Conservation (phyloP, 2,113 vertebrate species). For the Rhombomys opimus region DNA sequence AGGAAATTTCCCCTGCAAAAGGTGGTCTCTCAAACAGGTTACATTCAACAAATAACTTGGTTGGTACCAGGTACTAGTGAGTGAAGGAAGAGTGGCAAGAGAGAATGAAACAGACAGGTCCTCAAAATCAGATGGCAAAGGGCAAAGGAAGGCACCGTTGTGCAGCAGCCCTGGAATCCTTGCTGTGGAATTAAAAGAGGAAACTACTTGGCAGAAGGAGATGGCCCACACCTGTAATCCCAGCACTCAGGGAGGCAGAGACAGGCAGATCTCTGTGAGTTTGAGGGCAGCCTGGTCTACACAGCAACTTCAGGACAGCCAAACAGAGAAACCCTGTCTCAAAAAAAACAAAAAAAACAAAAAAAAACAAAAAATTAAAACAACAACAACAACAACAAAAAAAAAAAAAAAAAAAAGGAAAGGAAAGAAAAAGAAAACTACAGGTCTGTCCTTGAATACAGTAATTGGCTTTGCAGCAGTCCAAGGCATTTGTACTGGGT, state of each 20-base stretch:
- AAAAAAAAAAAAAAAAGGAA: too few species aligned
- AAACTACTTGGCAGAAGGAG: not conserved
- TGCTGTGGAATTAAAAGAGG: not conserved
- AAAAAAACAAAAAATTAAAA: too few species aligned
- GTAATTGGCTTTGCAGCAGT: not conserved
- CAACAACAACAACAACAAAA: too few species aligned
- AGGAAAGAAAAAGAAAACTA: not conserved
- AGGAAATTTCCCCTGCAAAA: not conserved
- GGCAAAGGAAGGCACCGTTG: not conserved
- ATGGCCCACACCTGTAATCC: too few species aligned
- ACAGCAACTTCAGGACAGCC: too few species aligned
- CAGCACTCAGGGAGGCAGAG: too few species aligned
- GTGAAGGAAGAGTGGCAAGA: not conserved
- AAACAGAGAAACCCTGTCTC: too few species aligned
- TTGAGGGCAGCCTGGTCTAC: too few species aligned
- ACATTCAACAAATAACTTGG: constrained; percentile 35
- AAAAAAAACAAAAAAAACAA: too few species aligned
- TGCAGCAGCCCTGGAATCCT: not conserved
- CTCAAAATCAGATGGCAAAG: not conserved
- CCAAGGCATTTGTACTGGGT: not conserved
- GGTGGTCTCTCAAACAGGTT: not conserved
- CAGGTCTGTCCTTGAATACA: not conserved
- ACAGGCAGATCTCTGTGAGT: too few species aligned
- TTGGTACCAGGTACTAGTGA: not conserved
- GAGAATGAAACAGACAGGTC: not conserved